Evolutionary conservation across 2,888 invertebrate species (phyloP), one percentile per base, ranked within the genome.

Genomic region (Eutolmus rufibarbis): DNA sequence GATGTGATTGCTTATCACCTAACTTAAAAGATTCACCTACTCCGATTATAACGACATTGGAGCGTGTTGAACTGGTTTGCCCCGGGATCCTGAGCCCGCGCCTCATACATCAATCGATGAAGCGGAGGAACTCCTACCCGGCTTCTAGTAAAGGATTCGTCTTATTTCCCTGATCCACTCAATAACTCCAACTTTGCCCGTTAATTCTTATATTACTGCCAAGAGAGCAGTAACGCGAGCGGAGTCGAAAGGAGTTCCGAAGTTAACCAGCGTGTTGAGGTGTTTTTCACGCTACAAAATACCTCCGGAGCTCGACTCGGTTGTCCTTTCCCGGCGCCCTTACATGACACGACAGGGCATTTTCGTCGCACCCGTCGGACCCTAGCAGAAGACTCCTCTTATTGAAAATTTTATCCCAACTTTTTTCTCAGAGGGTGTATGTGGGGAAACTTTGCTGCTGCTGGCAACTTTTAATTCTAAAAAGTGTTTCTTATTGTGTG

Each of bases 401-500:
- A 74, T 85, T 74, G 85, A 85, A 85, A 85, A 85, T 85, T 85
- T 74, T 74, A 74, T 85, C 74, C 56, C 8, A 28, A 28, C 43
- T 85, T 85, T 85, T 74, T 74, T 74, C 37, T 19, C 34, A 56
- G 46, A 28, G 66, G 66, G 66, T 28, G 66, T 81, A 56, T 66
- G 66, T 37, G 40, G n/a, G n/a, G 23, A 46, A 85, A 85, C 43
- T 85, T 85, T 85, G 74, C 85, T 74, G 66, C 66, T 84, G 85
- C 74, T 43, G 85, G 51, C 23, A 85, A 74, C 46, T 85, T 85
- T 85, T 74, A 85, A 74, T 85, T 74, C 74, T 46, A 85, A 85
- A 85, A 85, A 85, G 85, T 85, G 85, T 74, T 74, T 85, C 85
- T 74, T 85, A 85, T 85, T 85, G 85, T 85, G 74, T 85, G 74